Evolutionary conservation across 1,140 invertebrate species (phyloP).

Genomic region (Cotesia glomerata): DNA sequence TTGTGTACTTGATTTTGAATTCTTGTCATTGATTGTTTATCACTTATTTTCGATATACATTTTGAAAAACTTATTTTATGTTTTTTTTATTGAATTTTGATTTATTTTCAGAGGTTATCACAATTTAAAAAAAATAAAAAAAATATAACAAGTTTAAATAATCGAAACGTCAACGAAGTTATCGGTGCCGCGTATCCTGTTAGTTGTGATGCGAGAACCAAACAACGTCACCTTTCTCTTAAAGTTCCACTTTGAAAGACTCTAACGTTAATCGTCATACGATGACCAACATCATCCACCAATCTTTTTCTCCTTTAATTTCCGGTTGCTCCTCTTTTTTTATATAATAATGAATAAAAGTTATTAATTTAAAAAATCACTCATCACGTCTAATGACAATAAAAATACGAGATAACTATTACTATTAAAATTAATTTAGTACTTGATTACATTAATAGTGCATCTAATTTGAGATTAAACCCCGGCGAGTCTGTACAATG

Average conservation of each 20-base stretch:
- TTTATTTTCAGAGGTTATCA: not conserved
- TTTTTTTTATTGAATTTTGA: not conserved
- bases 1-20: not conserved
- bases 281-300: constrained; percentile 18
- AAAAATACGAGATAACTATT: not conserved
- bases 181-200: constrained; percentile 29
- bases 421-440: too few relatives aligned
- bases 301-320: constrained; percentile 31
- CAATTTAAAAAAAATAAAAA: not conserved
- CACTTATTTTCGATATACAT: not conserved
- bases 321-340: constrained; percentile 9
- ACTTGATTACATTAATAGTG: not conserved
- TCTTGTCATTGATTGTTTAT: not conserved
- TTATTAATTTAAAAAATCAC: not conserved
- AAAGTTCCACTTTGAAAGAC: constrained; percentile 38
- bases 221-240: constrained; percentile 36
- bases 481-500: constrained; percentile 25
- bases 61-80: not conserved
- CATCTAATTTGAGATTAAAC: constrained; percentile 2
- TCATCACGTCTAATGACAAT: not conserved
- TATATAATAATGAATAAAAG: not conserved
- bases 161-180: constrained; percentile 12
- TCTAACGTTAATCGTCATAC: constrained; percentile 26
- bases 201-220: constrained; percentile 8
- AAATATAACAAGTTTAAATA: not conserved